A percentile compares a stretch with the other conserved stretches of the same genome.
phyloP scores from a whole-genome alignment of 2,113 vertebrate species.

The Leptobrachium leishanense region DNA sequence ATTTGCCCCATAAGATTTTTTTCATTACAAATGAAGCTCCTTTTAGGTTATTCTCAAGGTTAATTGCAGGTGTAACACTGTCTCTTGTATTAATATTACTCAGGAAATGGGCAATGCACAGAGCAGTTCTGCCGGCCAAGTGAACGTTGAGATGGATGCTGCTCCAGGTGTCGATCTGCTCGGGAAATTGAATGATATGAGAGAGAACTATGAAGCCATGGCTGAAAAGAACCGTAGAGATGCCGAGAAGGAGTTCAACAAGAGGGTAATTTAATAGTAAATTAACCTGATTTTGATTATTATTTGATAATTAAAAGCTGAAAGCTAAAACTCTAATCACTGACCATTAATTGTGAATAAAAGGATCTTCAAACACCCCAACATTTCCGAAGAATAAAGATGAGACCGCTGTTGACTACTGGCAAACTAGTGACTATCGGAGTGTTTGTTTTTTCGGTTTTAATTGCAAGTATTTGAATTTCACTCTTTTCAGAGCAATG shows the following conservation, averaged over 20 bases:
- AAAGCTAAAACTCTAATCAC: too few species aligned
- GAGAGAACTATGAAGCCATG: constrained; percentile 77
- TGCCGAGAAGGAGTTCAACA: constrained; percentile 79
- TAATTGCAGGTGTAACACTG: too few species aligned
- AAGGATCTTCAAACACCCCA: not conserved
- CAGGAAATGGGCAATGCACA: constrained; percentile 66
- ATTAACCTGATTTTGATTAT: too few species aligned
- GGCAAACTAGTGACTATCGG: not conserved
- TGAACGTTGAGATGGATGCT: constrained; percentile 71
- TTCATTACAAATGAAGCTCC: too few species aligned
- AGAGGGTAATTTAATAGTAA: constrained; percentile 68
- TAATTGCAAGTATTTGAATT: too few species aligned
- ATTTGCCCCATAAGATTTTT: too few species aligned
- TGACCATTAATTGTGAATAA: not conserved
- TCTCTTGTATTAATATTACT: not conserved
- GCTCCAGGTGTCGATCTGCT: constrained; percentile 67
- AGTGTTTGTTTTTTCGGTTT: not conserved
- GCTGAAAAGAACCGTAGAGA: constrained; percentile 79
- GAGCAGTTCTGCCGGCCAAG: constrained; percentile 62
- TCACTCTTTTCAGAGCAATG: constrained; percentile 61
- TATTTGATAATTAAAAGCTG: too few species aligned
- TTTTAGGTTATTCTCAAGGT: too few species aligned
- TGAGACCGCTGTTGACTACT: not conserved
- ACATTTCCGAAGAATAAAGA: too few species aligned
- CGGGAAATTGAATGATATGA: constrained; percentile 67